Evolutionary conservation across 2,888 invertebrate genomes (phyloP).

Genomic region (Mythimna ferrago): DNA sequence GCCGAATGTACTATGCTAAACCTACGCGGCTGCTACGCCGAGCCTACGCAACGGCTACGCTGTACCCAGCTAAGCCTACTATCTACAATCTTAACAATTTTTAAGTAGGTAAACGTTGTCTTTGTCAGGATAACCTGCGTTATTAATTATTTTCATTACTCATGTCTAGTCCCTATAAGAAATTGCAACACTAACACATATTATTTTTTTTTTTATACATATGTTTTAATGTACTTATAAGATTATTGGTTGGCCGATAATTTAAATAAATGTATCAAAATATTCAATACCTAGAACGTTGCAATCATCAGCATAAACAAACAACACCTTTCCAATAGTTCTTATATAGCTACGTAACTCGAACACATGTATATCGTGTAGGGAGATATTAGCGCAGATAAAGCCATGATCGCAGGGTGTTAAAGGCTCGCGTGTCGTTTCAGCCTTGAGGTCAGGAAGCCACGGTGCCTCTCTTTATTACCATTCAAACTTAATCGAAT

Average conservation of each 20-base stretch:
- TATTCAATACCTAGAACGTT: not conserved
- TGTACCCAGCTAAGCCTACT: too few species aligned
- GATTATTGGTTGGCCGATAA: too few species aligned
- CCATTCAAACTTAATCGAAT: conserved; percentile 84
- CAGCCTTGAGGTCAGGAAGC: conserved; percentile 75
- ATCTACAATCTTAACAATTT: too few species aligned
- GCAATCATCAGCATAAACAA: conserved; percentile 28
- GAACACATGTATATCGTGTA: conserved; percentile 56
- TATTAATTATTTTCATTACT: too few species aligned
- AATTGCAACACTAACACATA: too few species aligned
- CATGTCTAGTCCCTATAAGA: not conserved
- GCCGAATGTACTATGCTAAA: too few species aligned
- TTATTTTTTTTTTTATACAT: too few species aligned
- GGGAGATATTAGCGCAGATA: conserved; percentile 80
- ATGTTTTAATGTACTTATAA: too few species aligned
- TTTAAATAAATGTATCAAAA: not conserved
- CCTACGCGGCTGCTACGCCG: too few species aligned
- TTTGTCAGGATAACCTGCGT: not conserved
- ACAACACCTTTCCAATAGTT: conserved; percentile 45
- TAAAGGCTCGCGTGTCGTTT: conserved; percentile 79
- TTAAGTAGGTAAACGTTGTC: not conserved
- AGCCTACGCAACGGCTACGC: not conserved
- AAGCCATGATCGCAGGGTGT: conserved; percentile 73
- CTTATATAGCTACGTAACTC: conserved; percentile 22
- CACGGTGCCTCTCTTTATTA: conserved; percentile 76